phyloP scores from a whole-genome alignment of 2,797 vertebrate species.

The Danio tinwini region DNA sequence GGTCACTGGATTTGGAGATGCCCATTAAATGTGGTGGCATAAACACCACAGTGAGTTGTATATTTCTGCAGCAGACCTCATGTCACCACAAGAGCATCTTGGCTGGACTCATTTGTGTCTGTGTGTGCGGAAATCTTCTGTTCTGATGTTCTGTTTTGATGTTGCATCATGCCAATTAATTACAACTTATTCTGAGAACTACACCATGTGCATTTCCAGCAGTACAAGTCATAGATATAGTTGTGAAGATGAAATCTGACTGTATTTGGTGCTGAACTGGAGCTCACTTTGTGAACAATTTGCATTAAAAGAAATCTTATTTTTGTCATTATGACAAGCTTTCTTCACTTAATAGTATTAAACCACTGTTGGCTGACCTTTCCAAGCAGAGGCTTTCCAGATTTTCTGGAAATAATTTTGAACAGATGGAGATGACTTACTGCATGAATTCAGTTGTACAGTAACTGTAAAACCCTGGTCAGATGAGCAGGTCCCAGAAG shows the following conservation, averaged over 20 bases:
- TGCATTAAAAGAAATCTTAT: not conserved
- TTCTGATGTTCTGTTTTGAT: conserved; percentile 16
- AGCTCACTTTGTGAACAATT: not conserved
- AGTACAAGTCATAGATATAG: not conserved
- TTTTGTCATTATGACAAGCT: not conserved
- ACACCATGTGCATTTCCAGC: not conserved
- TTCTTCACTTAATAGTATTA: conserved; percentile 15
- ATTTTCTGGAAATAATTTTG: conserved; percentile 8
- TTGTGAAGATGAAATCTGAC: not conserved
- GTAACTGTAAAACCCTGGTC: not conserved
- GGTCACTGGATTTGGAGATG: conserved; percentile 51
- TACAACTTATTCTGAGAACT: not conserved
- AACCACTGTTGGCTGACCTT: conserved; percentile 14
- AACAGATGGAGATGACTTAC: conserved; percentile 18
- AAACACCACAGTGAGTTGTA: conserved; percentile 46
- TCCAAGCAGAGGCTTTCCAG: conserved; percentile 6
- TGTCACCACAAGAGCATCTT: conserved; percentile 51
- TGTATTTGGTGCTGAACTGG: not conserved
- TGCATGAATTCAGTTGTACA: conserved; percentile 1
- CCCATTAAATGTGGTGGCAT: conserved; percentile 46
- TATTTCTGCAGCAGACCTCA: conserved; percentile 55
- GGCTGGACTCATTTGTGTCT: conserved; percentile 35
- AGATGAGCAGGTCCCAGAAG: not conserved
- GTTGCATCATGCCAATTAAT: conserved; percentile 2
- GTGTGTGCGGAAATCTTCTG: conserved; percentile 12